Evolutionary conservation across 2,113 vertebrate genomes (phyloP).

Genomic region (Phalacrocorax carbo): DNA sequence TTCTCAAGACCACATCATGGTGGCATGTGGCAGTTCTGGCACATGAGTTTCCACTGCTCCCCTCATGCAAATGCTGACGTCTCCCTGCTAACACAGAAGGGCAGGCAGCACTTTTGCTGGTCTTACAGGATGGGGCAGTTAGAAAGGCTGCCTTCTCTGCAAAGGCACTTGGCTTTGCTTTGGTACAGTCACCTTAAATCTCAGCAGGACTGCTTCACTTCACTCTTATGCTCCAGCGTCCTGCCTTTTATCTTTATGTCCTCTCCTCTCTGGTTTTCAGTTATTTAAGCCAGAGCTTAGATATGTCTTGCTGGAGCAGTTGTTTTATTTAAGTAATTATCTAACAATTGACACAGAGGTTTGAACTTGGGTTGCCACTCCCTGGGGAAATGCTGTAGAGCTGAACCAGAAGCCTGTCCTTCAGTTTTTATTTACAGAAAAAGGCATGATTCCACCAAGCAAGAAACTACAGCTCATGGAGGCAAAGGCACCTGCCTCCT

Average conservation of each 20-base stretch:
- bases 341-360: not conserved
- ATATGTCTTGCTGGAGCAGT: not conserved
- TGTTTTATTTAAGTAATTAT: not conserved
- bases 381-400: not conserved
- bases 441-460: not conserved
- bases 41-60: accelerated
- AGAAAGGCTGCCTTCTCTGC: not conserved
- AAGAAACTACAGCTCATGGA: not conserved
- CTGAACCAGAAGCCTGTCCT: not conserved
- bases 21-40: too few species aligned
- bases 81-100: not conserved
- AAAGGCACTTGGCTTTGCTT: not conserved
- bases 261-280: not conserved
- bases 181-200: not conserved
- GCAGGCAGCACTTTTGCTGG: not conserved
- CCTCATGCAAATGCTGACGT: accelerated
- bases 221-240: not conserved
- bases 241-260: not conserved
- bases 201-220: not conserved
- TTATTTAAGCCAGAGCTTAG: not conserved
- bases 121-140: not conserved
- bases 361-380: not conserved
- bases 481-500: not conserved
- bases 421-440: not conserved
- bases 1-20: too few species aligned